phyloP scores from a whole-genome alignment of 1,140 invertebrate genomes.

The Diabrotica virgifera region DNA sequence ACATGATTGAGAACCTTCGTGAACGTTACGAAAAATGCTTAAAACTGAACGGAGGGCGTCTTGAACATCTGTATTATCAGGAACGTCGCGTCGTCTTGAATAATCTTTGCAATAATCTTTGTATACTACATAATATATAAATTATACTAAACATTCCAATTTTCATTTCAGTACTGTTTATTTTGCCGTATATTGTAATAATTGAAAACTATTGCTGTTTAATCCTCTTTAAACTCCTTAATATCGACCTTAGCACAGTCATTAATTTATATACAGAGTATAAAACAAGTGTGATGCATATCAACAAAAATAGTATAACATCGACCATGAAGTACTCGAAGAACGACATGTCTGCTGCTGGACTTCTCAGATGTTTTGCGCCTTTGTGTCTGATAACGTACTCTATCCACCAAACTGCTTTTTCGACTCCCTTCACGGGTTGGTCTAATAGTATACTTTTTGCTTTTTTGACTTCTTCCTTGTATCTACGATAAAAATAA shows the following conservation, averaged over 20 bases:
- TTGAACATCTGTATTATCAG: too few relatives aligned
- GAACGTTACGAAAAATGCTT: too few relatives aligned
- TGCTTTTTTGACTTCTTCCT: conserved; percentile 28
- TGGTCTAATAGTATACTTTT: conserved; percentile 43
- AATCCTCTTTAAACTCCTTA: conserved; percentile 1
- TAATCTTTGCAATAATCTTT: too few relatives aligned
- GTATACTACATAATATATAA: too few relatives aligned
- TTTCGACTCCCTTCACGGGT: conserved; percentile 45
- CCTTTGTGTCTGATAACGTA: conserved; percentile 55
- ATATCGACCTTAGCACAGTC: background rate
- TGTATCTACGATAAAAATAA: conserved; percentile 24
- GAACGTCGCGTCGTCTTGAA: too few relatives aligned
- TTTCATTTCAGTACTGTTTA: too few relatives aligned
- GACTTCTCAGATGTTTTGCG: conserved; percentile 46
- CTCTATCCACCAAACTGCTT: conserved; percentile 56
- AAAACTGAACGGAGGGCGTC: too few relatives aligned
- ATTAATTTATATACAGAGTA: background rate
- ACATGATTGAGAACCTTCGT: too few relatives aligned
- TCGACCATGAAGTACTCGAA: conserved; percentile 33
- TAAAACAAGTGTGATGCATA: background rate
- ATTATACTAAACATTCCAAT: too few relatives aligned
- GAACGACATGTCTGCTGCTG: conserved; percentile 21
- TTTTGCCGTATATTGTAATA: too few relatives aligned
- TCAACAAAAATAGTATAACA: conserved; percentile 11
- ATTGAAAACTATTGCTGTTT: background rate